Evolutionary conservation across 2,113 vertebrate species (phyloP), one percentile per base, ranked within the genome.

Genomic region (Canis aureus): DNA sequence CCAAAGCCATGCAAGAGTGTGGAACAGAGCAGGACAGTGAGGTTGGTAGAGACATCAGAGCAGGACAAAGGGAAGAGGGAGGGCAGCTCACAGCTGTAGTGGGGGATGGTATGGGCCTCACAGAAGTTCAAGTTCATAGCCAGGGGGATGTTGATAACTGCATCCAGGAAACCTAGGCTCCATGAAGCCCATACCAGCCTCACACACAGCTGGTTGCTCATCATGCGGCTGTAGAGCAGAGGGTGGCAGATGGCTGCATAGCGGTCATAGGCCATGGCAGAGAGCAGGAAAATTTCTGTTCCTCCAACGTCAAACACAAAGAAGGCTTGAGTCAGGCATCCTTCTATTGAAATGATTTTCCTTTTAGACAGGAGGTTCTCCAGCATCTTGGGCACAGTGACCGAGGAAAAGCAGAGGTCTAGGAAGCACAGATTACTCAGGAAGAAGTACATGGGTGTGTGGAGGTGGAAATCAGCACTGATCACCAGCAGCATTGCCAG

Each of bases 61-160:
- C 97, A 97, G 49, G 96, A 96, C 71, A 97, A 84, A n/a, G 76
- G 62, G 62, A 97, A 83, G 25, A 97, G 78, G 49, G 96, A 95
- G 20, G 86, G 84, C 43, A 97, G 74, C 43, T 97, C 96, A n/a
- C 96, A 97, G 92, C 89, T 97, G 51, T 95, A 96, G 35, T 96
- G 93, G 19, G 78, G 22, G 32, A 95, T 97, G 60, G 86, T 59
- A 6, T 80, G 60, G 6, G 73, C 87, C 6, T 66, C 80, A 83
- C 92, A 97, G 38, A 97, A 97, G 23, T 95, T 76, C 8, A 97
- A 38, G 15, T 38, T 78, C 51, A 91, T 64, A 53, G 92, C 38
- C n/a, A 88, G 62, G 25, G 64, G 62, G 7, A 94, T 84, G 49
- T 96, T 95, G 27, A 94, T 53, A 6, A 97, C 20, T 2, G 94